Conservation (phyloP, 1,140 invertebrate species). For the Venustaconcha ellipsiformis region DNA sequence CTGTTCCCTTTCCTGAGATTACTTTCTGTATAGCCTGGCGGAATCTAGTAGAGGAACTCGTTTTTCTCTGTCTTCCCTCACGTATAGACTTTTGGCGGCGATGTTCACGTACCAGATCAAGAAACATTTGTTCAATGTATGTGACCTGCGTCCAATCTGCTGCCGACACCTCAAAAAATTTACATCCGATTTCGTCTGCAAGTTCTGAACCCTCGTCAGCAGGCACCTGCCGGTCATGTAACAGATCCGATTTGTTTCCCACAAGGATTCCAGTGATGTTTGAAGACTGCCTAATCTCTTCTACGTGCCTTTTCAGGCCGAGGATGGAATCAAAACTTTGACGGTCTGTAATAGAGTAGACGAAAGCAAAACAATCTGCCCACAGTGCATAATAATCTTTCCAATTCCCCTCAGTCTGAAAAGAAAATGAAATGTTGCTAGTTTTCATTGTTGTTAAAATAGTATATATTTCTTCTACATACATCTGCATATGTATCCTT, state of each 20-base stretch:
- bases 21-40: constrained; percentile 63
- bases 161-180: constrained; percentile 85
- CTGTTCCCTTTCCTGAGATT: constrained; percentile 48
- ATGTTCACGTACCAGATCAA: constrained; percentile 44
- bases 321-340: constrained; percentile 83
- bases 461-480: neutral
- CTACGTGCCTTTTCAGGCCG: constrained; percentile 82
- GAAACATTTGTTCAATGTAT: constrained; percentile 45
- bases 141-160: constrained; percentile 56
- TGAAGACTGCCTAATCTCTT: constrained; percentile 76
- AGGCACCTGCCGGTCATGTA: constrained; percentile 90
- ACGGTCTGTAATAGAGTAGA: constrained; percentile 92
- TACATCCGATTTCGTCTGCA: constrained; percentile 81
- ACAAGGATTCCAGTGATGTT: constrained; percentile 76
- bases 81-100: constrained; percentile 23
- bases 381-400: constrained; percentile 70
- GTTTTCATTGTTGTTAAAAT: neutral
- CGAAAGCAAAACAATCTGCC: constrained; percentile 89
- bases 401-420: constrained; percentile 40
- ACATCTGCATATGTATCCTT: neutral
- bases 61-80: constrained; percentile 44
- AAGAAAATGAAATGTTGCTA: neutral
- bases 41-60: constrained; percentile 55
- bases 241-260: constrained; percentile 93
- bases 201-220: constrained; percentile 80